Conservation (phyloP, 2,888 invertebrate genomes). For the Melanchra persicariae region DNA sequence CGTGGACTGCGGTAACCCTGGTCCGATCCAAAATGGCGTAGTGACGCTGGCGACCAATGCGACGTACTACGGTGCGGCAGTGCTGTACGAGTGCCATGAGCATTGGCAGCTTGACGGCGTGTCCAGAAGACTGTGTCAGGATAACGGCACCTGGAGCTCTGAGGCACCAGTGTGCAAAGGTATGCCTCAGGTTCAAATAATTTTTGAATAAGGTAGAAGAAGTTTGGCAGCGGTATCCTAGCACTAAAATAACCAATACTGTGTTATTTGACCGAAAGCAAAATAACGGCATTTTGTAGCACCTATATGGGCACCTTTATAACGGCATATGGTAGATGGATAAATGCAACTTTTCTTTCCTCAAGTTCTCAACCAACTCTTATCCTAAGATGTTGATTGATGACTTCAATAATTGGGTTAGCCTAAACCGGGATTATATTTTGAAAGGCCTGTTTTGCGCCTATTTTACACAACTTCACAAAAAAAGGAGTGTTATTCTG, state of each 20-base stretch:
- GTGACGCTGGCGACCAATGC: constrained; percentile 96
- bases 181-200: constrained; percentile 72
- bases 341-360: no score
- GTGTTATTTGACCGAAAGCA: no score
- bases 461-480: no score
- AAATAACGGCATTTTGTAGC: no score
- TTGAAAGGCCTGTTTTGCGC: background rate
- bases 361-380: no score
- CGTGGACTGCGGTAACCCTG: constrained; percentile 96
- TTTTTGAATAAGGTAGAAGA: background rate
- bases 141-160: constrained; percentile 97
- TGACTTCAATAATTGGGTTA: background rate
- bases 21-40: constrained; percentile 93
- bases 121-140: constrained; percentile 95
- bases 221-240: background rate
- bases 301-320: no score
- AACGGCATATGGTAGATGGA: no score
- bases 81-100: constrained; percentile 95
- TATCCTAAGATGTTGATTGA: background rate
- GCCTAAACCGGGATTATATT: background rate
- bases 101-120: constrained; percentile 96
- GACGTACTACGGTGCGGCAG: constrained; percentile 96
- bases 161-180: constrained; percentile 95
- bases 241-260: background rate
- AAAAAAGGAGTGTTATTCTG: no score